Evolutionary conservation across 2,888 invertebrate genomes (phyloP), one percentile per base, ranked within the genome.

Genomic region (Blastobasis adustella): DNA sequence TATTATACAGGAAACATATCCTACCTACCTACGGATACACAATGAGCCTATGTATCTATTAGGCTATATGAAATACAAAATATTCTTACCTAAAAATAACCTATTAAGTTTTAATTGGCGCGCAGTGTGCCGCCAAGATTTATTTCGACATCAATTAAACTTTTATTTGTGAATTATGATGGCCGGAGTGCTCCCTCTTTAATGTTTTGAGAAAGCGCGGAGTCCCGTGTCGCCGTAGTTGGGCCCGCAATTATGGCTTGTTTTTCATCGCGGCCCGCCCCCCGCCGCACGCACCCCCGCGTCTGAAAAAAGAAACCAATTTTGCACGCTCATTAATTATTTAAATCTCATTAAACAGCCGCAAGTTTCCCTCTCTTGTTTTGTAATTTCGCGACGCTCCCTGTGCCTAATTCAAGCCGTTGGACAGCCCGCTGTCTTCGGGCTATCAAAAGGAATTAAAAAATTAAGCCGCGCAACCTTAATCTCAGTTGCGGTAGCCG

Each of bases 271-370:
- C 71, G 62, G 66, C 75, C 80, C 81, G 40, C 40, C 74, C 80
- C 81, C 80, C 72, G 66, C 71, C 76, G 69, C 68, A 72, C 67
- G 70, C 69, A 56, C 66, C 59, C 57, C 67, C 66, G 65, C 72
- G 63, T 59, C 79, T 82, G 79, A 77, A 82, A 84, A 84, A 83
- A 82, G 76, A 84, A 86, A 83, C 81, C 80, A 87, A 89, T 88
- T 87, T 85, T 82, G 83, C 79, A 79, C 81, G 80, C 84, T 87
- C 85, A 88, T 89, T 89, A 89, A 88, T 89, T 88, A 89, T 89
- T 89, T 86, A 88, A 88, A 88, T 87, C 83, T 86, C 83, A 87
- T 87, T 87, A 87, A 86, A 82, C 86, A 81, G 76, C 79, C 79
- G 79, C 79, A 81, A 82, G 74, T 79, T 79, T 79, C 78, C 77